Base-by-base conservation (phyloP, 2,888 invertebrate species). In the Parnassius smintheus region DNA sequence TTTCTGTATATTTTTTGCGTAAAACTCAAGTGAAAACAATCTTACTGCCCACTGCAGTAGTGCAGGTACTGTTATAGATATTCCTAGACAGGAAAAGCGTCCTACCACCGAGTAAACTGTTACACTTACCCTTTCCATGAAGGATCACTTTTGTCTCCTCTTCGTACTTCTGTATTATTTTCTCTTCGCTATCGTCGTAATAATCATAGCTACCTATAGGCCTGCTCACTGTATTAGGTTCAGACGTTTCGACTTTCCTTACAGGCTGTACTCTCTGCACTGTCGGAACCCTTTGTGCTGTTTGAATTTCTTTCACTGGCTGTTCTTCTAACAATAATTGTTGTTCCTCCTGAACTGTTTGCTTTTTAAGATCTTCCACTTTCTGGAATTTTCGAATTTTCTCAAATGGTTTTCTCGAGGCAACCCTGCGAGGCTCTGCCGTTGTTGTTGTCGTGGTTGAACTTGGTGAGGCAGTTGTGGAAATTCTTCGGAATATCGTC, bases 141-240 rank as follows among this genome's bases (percentile, higher is more conserved):
- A 93, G 76, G 54, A 92, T 83, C 41, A 94, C 94, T 78, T 95
- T 95, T 1, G 81, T 94, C 83, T 81, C 93, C 84, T 75, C 93
- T 1, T 72, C 75, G 65, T 89, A 89, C 54, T 88, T 90, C 12
- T 79, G 74, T 11, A 81, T 87, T 81, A 76, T 92, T 79, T 74
- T 95, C 78, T 77, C 94, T 64, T 93, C 93, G 22, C 92, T 93
- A 65, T 95, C 95, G 69, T 96, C 95, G 71, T 95, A 95, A 71
- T 95, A 94, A 72, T 96, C 95, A 72, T 95, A 95, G 74, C 94
- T 94, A 22, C 77, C 78, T 2, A 88, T 81, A 0, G 90, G 89
- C 56, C 72, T 78, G 70, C 77, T 81, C 0, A 78, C 81, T 71
- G 74, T 81, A 57, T 77, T 81, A 0, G 80, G 75, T 12, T 71